Evolutionary conservation across 2,888 invertebrate species (phyloP).

Genomic region (Byasa hedistus): DNA sequence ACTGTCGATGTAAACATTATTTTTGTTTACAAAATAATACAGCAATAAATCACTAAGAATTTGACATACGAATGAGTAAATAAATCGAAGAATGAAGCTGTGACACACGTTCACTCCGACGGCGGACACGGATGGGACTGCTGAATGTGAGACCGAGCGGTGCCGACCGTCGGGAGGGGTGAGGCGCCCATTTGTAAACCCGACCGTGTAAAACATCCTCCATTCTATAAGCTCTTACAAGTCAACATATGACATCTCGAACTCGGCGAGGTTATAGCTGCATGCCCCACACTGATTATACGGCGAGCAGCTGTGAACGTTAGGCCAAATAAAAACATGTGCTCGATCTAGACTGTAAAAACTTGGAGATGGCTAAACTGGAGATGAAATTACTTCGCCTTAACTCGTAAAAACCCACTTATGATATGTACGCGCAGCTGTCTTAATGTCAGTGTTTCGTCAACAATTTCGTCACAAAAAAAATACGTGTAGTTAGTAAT

Average conservation of each 20-base stretch:
- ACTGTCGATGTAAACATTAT: background rate
- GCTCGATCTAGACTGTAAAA: constrained; percentile 44
- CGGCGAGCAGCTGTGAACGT: constrained; percentile 55
- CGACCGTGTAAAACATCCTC: constrained; percentile 37
- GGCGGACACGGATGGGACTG: constrained; percentile 63
- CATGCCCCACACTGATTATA: constrained; percentile 51
- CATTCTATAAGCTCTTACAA: constrained; percentile 48
- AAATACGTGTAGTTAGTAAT: background rate
- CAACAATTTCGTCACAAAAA: background rate
- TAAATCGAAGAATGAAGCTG: background rate
- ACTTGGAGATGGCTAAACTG: constrained; percentile 16
- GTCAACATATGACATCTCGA: constrained; percentile 42
- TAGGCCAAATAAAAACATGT: constrained; percentile 48
- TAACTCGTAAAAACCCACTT: constrained; percentile 23
- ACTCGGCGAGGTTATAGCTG: constrained; percentile 55
- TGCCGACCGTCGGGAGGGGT: constrained; percentile 57
- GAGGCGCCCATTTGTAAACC: constrained; percentile 59
- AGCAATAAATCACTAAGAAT: constrained; percentile 14
- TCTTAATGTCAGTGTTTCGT: background rate
- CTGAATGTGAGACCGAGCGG: constrained; percentile 42
- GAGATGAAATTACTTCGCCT: constrained; percentile 31
- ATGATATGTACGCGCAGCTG: constrained; percentile 18
- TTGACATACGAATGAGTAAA: background rate
- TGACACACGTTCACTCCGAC: constrained; percentile 55
- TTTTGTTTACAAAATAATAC: constrained; percentile 10